Conservation (phyloP, 2,113 vertebrate genomes). For the Dasyurus viverrinus region DNA sequence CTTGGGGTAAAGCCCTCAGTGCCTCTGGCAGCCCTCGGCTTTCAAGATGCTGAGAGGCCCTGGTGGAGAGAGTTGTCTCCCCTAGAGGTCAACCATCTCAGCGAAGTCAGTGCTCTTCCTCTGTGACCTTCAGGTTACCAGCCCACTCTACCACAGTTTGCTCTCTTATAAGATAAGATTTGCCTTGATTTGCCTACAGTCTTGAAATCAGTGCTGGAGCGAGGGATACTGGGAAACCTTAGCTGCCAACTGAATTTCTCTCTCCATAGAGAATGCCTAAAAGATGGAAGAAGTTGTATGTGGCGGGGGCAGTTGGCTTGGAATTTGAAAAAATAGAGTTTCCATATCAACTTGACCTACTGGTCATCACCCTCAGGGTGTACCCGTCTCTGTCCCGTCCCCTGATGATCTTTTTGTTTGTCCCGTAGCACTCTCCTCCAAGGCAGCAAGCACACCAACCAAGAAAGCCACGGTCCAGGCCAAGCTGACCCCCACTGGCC, state of each 20-base stretch:
- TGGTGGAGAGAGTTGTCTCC: background rate
- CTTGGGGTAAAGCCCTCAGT: background rate
- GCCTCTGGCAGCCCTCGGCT: background rate
- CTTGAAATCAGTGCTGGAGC: background rate
- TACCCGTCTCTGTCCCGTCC: background rate
- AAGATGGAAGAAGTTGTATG: background rate
- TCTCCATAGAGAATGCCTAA: background rate
- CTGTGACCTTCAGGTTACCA: background rate
- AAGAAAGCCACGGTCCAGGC: conserved; percentile 92
- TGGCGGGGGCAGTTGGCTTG: background rate
- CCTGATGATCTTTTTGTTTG: background rate
- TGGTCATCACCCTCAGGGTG: background rate
- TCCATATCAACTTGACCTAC: background rate
- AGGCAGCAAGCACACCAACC: conserved; percentile 89
- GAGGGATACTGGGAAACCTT: background rate
- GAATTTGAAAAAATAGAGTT: background rate
- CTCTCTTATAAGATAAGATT: background rate
- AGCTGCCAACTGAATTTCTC: background rate
- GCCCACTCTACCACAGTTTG: background rate
- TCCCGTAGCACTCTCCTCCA: conserved; percentile 90
- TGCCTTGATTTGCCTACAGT: background rate
- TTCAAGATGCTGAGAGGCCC: background rate
- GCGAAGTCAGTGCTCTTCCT: background rate
- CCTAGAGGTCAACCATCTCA: background rate
- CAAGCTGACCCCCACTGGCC: conserved; percentile 88